Base-by-base conservation (phyloP, 2,113 vertebrate species). In the Tamias sibiricus region DNA sequence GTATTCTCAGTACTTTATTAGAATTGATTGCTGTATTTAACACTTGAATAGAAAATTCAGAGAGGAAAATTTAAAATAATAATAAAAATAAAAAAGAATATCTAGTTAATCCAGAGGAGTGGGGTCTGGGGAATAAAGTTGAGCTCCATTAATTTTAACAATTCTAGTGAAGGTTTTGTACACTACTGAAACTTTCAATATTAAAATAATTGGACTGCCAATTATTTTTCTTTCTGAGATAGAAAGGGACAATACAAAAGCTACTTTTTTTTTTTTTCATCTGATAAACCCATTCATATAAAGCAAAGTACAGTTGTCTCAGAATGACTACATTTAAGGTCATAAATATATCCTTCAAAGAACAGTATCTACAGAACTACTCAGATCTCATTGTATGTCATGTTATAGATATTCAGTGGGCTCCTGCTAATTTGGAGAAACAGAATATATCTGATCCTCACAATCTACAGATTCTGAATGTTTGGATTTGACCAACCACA, bases 1-100 rank as follows among this genome's bases (percentile, higher is more conserved):
- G 19, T 96, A 95, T 97, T 47, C 54, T 88, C 47, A 87, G 71
- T 47, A 57, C 59, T 87, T 80, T 91, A 87, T 92, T 59, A 94
- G 52, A 89, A 64, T 95, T 90, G 57, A 92, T 77, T 95, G 71
- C 11, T 35, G 16, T 76, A 87, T 14, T 97, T 94, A 90, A 66
- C 83, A 96, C 84, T 77, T 95, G 86, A 95, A 96, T 86, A 84
- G 72, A 85, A 79, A 93, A 76, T 69, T 83, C 72, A 66, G 79
- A 84, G 4, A 86, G 17, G 13, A 76, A 94, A 92, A 40, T 54
- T 49, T 68, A 91, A 54, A 52, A 86, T 72, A 85, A 75, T 84
- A 71, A 62, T 19, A 76, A 87, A 26, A 74, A 74, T 10, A 44
- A 87, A 49, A 79, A 72, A 16, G 9, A 84, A 87, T 40, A 94